Percentiles rank a stretch among this genome's conserved stretches.
These are phyloP conservation scores for Biston stratarius DNA, from an alignment of 2,888 invertebrate species.

Conservation along the genomic window DNA sequence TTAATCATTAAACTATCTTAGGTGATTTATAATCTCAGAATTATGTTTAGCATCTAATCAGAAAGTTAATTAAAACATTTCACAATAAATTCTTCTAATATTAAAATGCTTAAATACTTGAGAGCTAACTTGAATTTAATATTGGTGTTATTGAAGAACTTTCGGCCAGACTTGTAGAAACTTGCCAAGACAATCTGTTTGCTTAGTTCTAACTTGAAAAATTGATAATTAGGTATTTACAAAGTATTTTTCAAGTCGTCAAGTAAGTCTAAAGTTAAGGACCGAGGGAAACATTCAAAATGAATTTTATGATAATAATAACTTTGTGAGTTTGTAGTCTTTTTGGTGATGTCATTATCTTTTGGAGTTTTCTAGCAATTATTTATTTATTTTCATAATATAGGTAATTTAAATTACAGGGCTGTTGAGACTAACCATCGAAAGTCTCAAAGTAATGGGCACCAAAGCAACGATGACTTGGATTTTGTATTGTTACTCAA, in stretches of 20 bases:
- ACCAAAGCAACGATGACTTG: too few species aligned
- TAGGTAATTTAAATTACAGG: too few species aligned
- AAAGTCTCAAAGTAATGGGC: too few species aligned
- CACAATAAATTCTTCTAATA: constrained; percentile 5
- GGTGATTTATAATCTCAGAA: background rate
- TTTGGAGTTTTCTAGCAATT: too few species aligned
- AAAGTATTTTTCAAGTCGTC: constrained; percentile 37
- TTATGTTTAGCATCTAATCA: background rate
- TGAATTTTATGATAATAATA: constrained; percentile 13
- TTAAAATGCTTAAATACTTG: constrained; percentile 16
- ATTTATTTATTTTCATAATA: too few species aligned
- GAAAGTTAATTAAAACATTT: constrained; percentile 15
- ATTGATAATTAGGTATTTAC: constrained; percentile 36
- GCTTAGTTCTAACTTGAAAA: constrained; percentile 27
- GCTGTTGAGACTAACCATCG: too few species aligned
- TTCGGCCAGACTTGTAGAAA: constrained; percentile 13
- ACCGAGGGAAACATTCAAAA: constrained; percentile 22
- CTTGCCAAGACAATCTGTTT: constrained; percentile 33
- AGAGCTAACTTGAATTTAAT: constrained; percentile 10
- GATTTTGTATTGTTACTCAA: too few species aligned
- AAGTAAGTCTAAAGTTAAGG: constrained; percentile 18
- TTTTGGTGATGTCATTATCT: background rate
- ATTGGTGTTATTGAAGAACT: constrained; percentile 24
- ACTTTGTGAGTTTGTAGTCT: constrained; percentile 4
- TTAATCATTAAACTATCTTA: background rate